Evolutionary conservation across 2,888 invertebrate species (phyloP), one percentile per base, ranked within the genome.

Genomic region (Pheosia gnoma): DNA sequence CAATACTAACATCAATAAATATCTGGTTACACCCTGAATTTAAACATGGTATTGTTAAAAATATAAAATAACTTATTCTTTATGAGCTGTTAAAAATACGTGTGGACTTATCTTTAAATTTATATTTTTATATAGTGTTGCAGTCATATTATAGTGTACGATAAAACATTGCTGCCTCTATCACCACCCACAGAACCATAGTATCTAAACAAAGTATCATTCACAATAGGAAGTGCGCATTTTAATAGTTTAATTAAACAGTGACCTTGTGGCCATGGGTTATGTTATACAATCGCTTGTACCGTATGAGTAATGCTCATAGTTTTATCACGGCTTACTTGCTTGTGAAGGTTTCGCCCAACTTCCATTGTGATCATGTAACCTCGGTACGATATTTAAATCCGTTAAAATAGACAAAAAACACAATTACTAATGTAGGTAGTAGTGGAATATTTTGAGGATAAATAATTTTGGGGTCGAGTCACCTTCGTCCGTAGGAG

Each of bases 221-320:
- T 54, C 47, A 47, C 39, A 55, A 45, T 36, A 57, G 57, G 45
- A 57, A 56, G 54, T 52, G 49, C n/a, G 55, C 39, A 57, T 51
- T 63, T 59, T 53, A 67, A 58, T 37, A 59, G 57, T 65, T 72
- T 57, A 67, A 66, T 66, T 67, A 61, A 59, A 61, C 63, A 62
- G 47, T 63, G 66, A 61, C 74, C 74, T 74, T 73, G 69, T 41
- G 65, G 56, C 59, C 65, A 73, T 74, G 69, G 67, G 59, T 65
- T 63, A 62, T 62, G 65, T 63, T 60, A 62, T 58, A 73, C 72
- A 71, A 77, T 72, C 60, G 81, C 77, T 84, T 85, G 78, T 81
- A 84, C 73, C 71, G 80, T 71, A 75, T 84, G 82, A 81, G 77
- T 80, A 82, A 85, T 85, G 77, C 63, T 74, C 68, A 71, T 78